Conservation (phyloP, 2,113 vertebrate genomes). For the Columba livia region DNA sequence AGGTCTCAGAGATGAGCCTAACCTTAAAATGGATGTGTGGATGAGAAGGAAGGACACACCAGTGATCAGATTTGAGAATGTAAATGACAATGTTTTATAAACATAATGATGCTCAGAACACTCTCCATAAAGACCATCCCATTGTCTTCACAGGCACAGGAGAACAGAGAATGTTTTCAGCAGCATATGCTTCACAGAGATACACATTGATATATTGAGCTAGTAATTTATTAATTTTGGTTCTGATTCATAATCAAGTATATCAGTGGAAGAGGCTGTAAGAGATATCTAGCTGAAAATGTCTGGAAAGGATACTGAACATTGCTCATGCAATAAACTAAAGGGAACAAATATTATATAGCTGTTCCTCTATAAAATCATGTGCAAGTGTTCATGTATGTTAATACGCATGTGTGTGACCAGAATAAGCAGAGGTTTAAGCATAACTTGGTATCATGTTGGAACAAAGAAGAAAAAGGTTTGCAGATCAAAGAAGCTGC, state of each 20-base stretch:
- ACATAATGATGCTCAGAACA: rapidly evolving
- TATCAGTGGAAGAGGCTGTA: neutral
- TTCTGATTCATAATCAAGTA: neutral
- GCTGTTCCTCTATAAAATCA: neutral
- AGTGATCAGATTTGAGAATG: neutral
- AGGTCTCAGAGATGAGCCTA: neutral
- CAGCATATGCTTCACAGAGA: neutral
- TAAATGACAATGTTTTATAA: neutral
- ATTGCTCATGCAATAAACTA: neutral
- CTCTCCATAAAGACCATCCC: neutral
- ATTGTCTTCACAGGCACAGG: neutral
- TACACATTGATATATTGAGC: neutral
- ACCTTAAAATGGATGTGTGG: neutral
- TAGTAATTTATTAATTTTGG: neutral
- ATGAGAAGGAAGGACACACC: neutral
- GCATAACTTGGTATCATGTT: neutral
- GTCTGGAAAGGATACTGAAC: neutral
- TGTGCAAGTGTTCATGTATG: rapidly evolving
- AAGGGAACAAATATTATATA: neutral
- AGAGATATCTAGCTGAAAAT: neutral
- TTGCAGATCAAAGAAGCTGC: neutral
- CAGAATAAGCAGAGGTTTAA: neutral
- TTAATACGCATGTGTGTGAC: neutral
- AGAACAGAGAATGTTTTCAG: neutral
- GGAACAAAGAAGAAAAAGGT: neutral